Evolutionary conservation across 2,113 vertebrate species (phyloP).

Genomic region (Orycteropus afer): DNA sequence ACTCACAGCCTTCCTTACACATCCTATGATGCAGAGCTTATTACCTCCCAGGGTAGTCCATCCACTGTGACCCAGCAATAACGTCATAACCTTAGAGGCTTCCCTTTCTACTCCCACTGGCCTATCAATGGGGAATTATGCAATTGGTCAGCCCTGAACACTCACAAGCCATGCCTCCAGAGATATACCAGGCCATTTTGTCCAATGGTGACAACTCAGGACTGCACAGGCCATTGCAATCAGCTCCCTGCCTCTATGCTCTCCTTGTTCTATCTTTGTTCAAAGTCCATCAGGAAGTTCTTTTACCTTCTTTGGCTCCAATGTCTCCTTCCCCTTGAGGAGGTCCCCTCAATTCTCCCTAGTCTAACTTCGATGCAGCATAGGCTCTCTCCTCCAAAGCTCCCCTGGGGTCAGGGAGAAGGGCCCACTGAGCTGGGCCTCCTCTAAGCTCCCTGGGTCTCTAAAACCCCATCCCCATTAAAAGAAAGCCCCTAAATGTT

Average conservation of each 20-base stretch:
- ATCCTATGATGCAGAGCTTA: background rate
- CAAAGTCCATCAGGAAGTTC: background rate
- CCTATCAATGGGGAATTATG: background rate
- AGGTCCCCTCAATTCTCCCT: background rate
- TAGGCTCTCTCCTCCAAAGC: background rate
- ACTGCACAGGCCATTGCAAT: background rate
- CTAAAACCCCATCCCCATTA: constrained; percentile 84
- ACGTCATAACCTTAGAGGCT: background rate
- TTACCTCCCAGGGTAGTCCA: background rate
- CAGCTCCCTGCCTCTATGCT: background rate
- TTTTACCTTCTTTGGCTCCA: background rate
- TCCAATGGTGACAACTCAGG: background rate
- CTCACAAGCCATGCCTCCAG: background rate
- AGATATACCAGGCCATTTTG: background rate
- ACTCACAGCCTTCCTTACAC: background rate
- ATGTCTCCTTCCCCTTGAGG: background rate
- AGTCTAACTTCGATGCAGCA: background rate
- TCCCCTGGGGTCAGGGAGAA: background rate
- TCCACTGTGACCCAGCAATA: background rate
- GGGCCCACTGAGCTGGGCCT: constrained; percentile 8
- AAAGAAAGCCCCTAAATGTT: constrained; percentile 87
- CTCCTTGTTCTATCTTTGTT: background rate
- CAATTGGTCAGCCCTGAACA: background rate
- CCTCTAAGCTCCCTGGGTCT: constrained; percentile 71
- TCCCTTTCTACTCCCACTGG: background rate